Evolutionary conservation across 2,888 invertebrate species (phyloP).

Genomic region (Tipula unca): DNA sequence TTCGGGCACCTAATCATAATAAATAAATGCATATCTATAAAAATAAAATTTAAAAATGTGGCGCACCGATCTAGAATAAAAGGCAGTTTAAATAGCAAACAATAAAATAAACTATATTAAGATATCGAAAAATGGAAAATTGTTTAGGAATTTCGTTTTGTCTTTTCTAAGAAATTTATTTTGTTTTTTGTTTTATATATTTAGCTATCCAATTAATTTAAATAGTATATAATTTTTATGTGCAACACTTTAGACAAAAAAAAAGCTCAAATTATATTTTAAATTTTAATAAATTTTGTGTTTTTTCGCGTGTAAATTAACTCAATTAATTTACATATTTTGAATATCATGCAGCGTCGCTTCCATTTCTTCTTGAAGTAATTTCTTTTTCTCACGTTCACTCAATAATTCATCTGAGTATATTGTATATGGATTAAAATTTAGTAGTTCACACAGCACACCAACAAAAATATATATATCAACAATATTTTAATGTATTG

Average conservation of each 20-base stretch:
- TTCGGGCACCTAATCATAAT: background rate
- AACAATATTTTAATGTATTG: background rate
- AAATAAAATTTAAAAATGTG: background rate
- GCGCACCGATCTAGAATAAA: background rate
- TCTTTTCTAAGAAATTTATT: background rate
- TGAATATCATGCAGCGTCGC: conserved; percentile 98
- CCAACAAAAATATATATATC: conserved; percentile 15
- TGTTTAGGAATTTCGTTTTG: background rate
- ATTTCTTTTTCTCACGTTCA: conserved; percentile 92
- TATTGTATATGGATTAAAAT: conserved; percentile 15
- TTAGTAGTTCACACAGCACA: conserved; percentile 17
- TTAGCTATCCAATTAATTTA: conserved; percentile 1
- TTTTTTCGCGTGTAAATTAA: background rate
- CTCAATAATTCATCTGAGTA: conserved; percentile 83
- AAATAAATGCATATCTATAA: background rate
- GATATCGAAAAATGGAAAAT: background rate
- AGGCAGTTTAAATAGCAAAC: background rate
- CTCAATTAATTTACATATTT: conserved; percentile 71
- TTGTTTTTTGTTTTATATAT: conserved; percentile 27
- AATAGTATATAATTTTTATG: background rate
- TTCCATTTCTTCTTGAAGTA: conserved; percentile 97
- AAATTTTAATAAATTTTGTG: conserved; percentile 8
- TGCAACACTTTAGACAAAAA: background rate
- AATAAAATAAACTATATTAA: background rate
- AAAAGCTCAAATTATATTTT: conserved; percentile 2